Evolutionary conservation across 2,888 invertebrate genomes (phyloP).

Genomic region (Galeopsomyia nigrocyanea): DNA sequence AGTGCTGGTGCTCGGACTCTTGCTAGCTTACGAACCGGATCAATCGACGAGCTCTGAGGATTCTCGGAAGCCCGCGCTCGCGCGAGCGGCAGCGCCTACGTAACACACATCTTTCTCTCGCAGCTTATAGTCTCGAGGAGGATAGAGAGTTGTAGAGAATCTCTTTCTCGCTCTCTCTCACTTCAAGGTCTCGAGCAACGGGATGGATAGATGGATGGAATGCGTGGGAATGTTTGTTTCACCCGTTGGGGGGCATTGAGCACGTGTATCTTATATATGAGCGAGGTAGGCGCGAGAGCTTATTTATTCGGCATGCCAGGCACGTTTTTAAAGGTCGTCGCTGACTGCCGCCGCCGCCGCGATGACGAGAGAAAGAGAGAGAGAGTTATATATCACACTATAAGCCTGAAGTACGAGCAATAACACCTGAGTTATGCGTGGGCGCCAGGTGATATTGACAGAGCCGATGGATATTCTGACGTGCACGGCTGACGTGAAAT

Average conservation of each 20-base stretch:
- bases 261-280: conserved; percentile 1
- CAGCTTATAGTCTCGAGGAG: too few species aligned
- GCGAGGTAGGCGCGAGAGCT: background rate
- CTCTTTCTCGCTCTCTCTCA: too few species aligned
- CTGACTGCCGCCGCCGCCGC: background rate
- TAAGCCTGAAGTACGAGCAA: background rate
- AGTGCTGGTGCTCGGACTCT: too few species aligned
- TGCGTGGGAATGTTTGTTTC: conserved; percentile 49
- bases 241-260: background rate
- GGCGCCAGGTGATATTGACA: conserved; percentile 8
- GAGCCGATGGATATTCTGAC: conserved; percentile 20
- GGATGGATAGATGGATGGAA: conserved; percentile 30
- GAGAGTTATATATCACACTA: background rate
- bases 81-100: too few species aligned
- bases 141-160: too few species aligned
- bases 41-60: too few species aligned
- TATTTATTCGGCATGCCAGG: conserved; percentile 19
- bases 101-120: too few species aligned
- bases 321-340: conserved; percentile 15
- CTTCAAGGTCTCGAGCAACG: too few species aligned
- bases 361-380: background rate
- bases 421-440: background rate
- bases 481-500: conserved; percentile 39
- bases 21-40: too few species aligned
- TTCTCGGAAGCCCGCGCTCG: too few species aligned